A percentile compares a stretch with the other conserved stretches of the same genome.
Conservation (phyloP, 2,113 vertebrate genomes). For the Beaufortia kweichowensis region DNA sequence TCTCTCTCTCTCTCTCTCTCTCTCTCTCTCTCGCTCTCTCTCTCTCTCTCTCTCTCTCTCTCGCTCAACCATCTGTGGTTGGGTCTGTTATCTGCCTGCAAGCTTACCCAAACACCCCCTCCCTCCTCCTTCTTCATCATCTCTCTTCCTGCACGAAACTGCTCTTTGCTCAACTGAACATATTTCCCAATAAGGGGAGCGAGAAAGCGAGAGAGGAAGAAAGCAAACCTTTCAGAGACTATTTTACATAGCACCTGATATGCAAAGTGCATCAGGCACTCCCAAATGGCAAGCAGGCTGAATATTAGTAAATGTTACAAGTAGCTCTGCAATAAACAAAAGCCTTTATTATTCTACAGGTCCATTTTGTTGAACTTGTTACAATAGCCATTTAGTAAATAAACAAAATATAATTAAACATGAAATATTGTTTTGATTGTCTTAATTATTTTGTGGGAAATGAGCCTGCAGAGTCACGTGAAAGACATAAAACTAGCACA, state of each 20-base stretch:
- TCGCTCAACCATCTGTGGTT: constrained; percentile 72
- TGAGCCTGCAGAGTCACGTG: too few species aligned
- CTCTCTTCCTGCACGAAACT: constrained; percentile 75
- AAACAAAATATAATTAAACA: neutral
- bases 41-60: constrained; percentile 60
- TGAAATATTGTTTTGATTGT: neutral
- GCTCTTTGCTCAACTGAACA: constrained; percentile 65
- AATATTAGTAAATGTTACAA: constrained; percentile 2
- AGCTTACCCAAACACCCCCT: constrained; percentile 59
- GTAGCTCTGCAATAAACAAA: neutral
- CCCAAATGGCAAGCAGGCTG: neutral
- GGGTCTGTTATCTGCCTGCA: constrained; percentile 69
- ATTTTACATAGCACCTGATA: constrained; percentile 54
- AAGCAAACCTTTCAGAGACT: constrained; percentile 52
- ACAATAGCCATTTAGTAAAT: too few species aligned
- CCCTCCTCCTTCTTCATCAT: constrained; percentile 60
- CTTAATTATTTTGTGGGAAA: neutral
- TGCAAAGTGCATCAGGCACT: constrained; percentile 32
- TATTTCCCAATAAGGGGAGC: constrained; percentile 83
- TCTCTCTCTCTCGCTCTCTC: too few species aligned
- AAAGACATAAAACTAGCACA: neutral
- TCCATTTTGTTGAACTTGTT: too few species aligned
- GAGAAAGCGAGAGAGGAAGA: constrained; percentile 52
- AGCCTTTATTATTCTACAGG: neutral
- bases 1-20: constrained; percentile 40